Evolutionary conservation across 2,797 vertebrate species (phyloP), one percentile per base, ranked within the genome.

Genomic region (Anolis apletophallus): DNA sequence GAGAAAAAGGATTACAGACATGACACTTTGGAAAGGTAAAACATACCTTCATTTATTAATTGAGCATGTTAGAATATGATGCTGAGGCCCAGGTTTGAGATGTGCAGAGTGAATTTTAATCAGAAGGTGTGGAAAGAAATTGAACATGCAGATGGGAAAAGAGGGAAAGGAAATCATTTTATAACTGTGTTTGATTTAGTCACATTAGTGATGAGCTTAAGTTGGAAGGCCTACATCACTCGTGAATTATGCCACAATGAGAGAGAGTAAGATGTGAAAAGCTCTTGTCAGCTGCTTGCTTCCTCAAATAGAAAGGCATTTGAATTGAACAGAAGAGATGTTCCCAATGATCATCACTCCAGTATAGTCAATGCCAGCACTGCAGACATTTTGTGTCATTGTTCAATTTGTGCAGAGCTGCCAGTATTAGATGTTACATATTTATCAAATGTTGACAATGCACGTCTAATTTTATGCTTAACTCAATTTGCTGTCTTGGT

Each of bases 21-120:
- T 87, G 92, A 90, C 89, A 94, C 88, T 90, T 68, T 57, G 83
- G 85, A 92, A 88, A 92, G 92, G 88, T 89, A 81, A 84, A 89
- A 87, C 32, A 86, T 90, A 84, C 73, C 76, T 90, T 88, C 83
- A 94, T 94, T 93, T 93, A 94, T 95, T 93, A 94, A 93, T 83
- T 89, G 4, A 94, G 76, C 77, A 80, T 85, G 87, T 91, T 68
- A 90, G 89, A 88, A 83, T n/a, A 1, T 81, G 86, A 87, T 81
- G 17, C 72, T 84, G 29, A 11, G 81, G 80, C 85, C 90, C 82
- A 81, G 50, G 36, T 71, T 0, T 84, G 84, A 85, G 85, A 73
- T n/a, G 84, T 82, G 83, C 71, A 89, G 88, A 88, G 67, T 79
- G 88, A 80, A 85, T 71, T 86, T 76, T 75, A 55, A 77, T 89